These are phyloP conservation scores for Euplexia lucipara DNA, from an alignment of 2,888 invertebrate genomes.

Conservation along the genomic window DNA sequence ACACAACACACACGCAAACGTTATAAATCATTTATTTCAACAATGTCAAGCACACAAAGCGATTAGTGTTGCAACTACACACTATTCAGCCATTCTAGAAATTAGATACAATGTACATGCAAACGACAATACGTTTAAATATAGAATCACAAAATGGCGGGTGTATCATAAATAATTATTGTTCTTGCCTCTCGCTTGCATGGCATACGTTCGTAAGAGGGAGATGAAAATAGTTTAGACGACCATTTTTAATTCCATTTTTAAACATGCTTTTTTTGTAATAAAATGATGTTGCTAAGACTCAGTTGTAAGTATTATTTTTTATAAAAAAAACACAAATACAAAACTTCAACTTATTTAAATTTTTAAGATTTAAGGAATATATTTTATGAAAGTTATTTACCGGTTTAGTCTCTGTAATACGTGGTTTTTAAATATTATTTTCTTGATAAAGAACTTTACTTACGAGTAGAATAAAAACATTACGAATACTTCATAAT, in stretches of 20 bases:
- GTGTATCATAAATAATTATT: constrained; percentile 4
- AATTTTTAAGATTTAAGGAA: not conserved
- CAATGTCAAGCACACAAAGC: constrained; percentile 56
- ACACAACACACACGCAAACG: constrained; percentile 57
- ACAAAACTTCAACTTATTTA: not conserved
- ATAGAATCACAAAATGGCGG: constrained; percentile 40
- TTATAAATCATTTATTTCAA: constrained; percentile 59
- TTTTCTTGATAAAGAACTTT: constrained; percentile 10
- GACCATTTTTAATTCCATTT: constrained; percentile 31
- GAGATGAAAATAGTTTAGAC: constrained; percentile 1
- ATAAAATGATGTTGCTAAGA: not conserved
- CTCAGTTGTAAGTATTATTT: constrained; percentile 32
- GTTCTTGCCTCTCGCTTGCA: constrained; percentile 11
- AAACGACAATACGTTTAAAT: constrained; percentile 30
- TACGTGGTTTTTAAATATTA: not conserved
- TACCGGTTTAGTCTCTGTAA: not conserved
- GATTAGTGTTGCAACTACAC: constrained; percentile 47
- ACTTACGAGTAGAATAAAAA: constrained; percentile 29
- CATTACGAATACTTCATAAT: constrained; percentile 26
- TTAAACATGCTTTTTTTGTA: constrained; percentile 7
- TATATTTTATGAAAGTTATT: constrained; percentile 2
- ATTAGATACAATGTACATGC: constrained; percentile 59
- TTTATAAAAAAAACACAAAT: constrained; percentile 3
- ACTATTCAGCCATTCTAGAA: constrained; percentile 48
- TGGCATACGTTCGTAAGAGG: not conserved